phyloP scores from a whole-genome alignment of 2,888 invertebrate genomes.

The Selenia dentaria region DNA sequence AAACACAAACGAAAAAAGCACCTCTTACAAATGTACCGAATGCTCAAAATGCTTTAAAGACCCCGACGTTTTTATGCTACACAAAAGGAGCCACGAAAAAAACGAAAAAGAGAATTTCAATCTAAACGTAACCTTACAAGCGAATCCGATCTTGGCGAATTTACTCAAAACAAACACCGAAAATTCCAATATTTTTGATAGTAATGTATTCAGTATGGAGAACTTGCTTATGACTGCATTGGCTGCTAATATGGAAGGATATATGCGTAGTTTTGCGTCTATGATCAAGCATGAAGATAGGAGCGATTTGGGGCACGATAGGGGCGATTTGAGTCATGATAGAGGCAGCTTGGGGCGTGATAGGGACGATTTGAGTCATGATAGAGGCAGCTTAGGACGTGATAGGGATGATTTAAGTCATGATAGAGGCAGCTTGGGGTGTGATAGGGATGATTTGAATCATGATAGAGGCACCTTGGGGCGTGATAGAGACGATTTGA shows the following conservation, averaged over 20 bases:
- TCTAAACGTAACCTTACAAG: constrained; percentile 54
- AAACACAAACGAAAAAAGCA: constrained; percentile 21
- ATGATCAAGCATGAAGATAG: constrained; percentile 38
- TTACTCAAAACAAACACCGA: constrained; percentile 50
- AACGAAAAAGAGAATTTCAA: constrained; percentile 55
- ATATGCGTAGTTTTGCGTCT: constrained; percentile 52
- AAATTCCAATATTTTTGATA: constrained; percentile 42
- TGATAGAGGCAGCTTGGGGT: not conserved
- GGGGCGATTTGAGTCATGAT: not conserved
- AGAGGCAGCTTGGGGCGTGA: not conserved
- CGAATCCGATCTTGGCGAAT: constrained; percentile 73
- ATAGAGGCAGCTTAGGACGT: not conserved
- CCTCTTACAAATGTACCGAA: constrained; percentile 60
- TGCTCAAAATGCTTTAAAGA: constrained; percentile 77
- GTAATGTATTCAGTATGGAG: constrained; percentile 46
- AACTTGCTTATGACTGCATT: constrained; percentile 64
- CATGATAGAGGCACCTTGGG: not conserved
- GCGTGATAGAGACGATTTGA: not conserved
- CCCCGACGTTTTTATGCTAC: constrained; percentile 68
- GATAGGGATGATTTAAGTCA: not conserved
- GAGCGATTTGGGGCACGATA: constrained; percentile 5
- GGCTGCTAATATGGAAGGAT: constrained; percentile 63
- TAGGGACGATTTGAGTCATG: not conserved
- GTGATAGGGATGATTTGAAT: not conserved
- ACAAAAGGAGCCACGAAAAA: constrained; percentile 55